Base-by-base conservation (phyloP, 2,797 vertebrate genomes). In the Borostomias antarcticus region DNA sequence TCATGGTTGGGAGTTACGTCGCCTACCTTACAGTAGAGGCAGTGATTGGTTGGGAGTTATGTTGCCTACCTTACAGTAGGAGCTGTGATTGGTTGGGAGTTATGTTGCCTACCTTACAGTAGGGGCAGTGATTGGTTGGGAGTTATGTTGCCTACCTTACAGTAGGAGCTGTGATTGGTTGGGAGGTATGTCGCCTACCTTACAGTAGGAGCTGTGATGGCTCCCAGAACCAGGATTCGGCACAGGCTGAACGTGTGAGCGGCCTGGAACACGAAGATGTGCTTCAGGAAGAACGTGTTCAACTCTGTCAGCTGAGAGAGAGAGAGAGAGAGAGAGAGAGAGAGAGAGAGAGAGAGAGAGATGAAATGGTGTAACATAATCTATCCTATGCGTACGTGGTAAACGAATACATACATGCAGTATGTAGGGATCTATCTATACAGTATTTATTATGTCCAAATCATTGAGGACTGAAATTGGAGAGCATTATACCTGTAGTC, bases 201-300 rank as follows among this genome's bases (percentile, higher is more conserved):
- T 69, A 99, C 97, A 65, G 97, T 98, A 19, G 97, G 97, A 23
- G 97, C 97, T 0, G 97, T 99, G 86, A 99, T 99, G 77, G 95
- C 92, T 17, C 97, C 97, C 57, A 99, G 79, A 56, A 99, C 97
- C 69, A 99, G 93, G 75, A 99, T 98, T 68, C 97, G 92, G 66
- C 96, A 95, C 94, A 95, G 98, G 80, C 96, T 99, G 56, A 99
- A 92, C 28, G 95, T 89, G 23, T 99, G 97, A 74, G 95, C 94
- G 47, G 97, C 96, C 76, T 96, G 96, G 84, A 99, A 99, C 73
- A 99, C 82, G 74, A 99, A 99, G 82, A 99, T 99, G 74, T 99
- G 97, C 76, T 99, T 99, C 87, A 98, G 89, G 94, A 98, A 98
- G 91, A 99, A 98, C 0, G 97, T 98, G 87, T 99, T 99, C 83